phyloP scores from a whole-genome alignment of 2,797 vertebrate genomes.

The Hippocampus kuda region DNA sequence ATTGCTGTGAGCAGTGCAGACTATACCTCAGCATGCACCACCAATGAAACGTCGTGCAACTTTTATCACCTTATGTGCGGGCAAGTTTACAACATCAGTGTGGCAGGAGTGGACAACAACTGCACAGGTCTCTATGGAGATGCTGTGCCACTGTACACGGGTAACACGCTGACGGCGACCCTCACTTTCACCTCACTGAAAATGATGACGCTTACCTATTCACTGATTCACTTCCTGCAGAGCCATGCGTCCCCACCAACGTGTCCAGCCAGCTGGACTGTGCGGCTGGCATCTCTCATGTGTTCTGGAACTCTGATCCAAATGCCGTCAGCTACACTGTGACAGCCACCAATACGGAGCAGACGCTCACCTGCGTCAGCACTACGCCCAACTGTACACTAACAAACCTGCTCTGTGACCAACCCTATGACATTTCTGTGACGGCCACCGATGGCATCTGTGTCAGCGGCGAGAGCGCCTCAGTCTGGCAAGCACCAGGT shows the following conservation, averaged over 20 bases:
- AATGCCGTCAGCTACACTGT: slow-evolving; percentile 42
- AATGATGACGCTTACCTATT: background rate
- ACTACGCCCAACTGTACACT: slow-evolving; percentile 43
- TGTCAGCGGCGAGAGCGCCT: slow-evolving; percentile 41
- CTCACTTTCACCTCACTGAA: background rate
- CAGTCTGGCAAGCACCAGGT: slow-evolving; percentile 53
- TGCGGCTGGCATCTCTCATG: slow-evolving; percentile 15
- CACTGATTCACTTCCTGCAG: slow-evolving; percentile 25
- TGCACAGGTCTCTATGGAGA: slow-evolving; percentile 50
- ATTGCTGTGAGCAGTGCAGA: slow-evolving; percentile 37
- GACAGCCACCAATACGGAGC: slow-evolving; percentile 29
- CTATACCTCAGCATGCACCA: slow-evolving; percentile 40
- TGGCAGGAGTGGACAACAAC: slow-evolving; percentile 38
- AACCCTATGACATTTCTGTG: slow-evolving; percentile 44
- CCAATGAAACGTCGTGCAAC: slow-evolving; percentile 46
- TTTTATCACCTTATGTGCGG: slow-evolving; percentile 55
- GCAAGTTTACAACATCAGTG: slow-evolving; percentile 51
- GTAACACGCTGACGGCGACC: slow-evolving; percentile 27
- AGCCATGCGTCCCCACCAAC: slow-evolving; percentile 42
- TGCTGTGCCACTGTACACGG: slow-evolving; percentile 39
- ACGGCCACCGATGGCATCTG: slow-evolving; percentile 51
- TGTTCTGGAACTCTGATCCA: slow-evolving; percentile 38
- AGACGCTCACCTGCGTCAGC: slow-evolving; percentile 38
- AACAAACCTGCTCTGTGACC: slow-evolving; percentile 49
- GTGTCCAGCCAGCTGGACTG: slow-evolving; percentile 47